Evolutionary conservation across 2,797 vertebrate genomes (phyloP).

Genomic region (Myoxocephalus aenaeus): DNA sequence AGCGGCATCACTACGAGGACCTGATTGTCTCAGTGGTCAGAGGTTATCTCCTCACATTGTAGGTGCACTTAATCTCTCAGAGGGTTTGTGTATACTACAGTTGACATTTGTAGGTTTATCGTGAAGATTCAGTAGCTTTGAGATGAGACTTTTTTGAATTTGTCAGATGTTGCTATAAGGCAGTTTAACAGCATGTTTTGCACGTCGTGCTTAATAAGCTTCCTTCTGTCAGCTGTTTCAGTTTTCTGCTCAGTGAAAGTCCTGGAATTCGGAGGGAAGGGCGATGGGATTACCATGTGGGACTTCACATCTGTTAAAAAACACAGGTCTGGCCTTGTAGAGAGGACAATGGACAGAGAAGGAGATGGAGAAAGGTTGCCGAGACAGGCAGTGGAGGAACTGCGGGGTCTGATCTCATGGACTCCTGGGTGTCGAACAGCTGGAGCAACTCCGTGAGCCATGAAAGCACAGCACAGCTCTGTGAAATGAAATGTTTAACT

Average conservation of each 20-base stretch:
- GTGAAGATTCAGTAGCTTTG: neutral
- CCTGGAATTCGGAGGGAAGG: conserved; percentile 11
- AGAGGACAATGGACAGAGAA: conserved; percentile 58
- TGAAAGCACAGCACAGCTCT: conserved; percentile 2
- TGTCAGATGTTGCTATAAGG: neutral
- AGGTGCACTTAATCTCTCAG: conserved; percentile 26
- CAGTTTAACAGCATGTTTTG: neutral
- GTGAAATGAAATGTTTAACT: conserved; percentile 26
- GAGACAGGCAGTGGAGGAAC: conserved; percentile 12
- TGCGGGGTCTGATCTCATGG: conserved; percentile 41
- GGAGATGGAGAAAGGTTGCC: conserved; percentile 26
- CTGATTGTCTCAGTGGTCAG: conserved; percentile 22
- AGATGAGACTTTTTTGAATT: neutral
- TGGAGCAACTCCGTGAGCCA: conserved; percentile 33
- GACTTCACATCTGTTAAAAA: conserved; percentile 61
- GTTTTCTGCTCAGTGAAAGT: conserved; percentile 21
- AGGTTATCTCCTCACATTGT: conserved; percentile 35
- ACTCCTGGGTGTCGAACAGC: conserved; percentile 43
- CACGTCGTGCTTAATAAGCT: neutral
- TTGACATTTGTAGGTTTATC: neutral
- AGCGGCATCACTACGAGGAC: conserved; percentile 4
- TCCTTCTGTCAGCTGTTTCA: conserved; percentile 36
- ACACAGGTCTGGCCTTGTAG: conserved; percentile 46
- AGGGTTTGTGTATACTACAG: neutral
- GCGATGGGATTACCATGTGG: conserved; percentile 40